Base-by-base conservation (phyloP, 2,888 invertebrate genomes). In the Nebria brevicollis region DNA sequence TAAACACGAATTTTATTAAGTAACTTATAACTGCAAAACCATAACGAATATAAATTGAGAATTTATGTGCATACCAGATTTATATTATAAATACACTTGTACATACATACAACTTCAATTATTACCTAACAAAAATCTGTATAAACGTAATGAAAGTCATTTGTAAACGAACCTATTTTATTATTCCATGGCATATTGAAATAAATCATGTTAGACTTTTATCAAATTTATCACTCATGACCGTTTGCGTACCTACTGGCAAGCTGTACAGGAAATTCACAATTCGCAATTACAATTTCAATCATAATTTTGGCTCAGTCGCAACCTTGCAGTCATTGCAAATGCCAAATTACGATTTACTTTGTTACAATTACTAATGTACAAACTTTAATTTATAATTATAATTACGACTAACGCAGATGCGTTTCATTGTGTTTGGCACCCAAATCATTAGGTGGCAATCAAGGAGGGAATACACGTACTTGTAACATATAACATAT, bases 1-100 rank as follows among this genome's bases (percentile, higher is more conserved):
- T 81, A 76, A 81, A 81, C 77, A 81, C 73, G 72, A 81, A 81
- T 81, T 81, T 76, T 77, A 81, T 81, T 81, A 81, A 81, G 81
- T 77, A 81, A 81, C 81, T 34, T 76, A 75, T 75, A 81, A 81
- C 81, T 76, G 72, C 68, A 72, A 42, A 75, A 66, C 76, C 81
- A 76, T 76, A 76, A 81, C 81, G 75, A 81, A 76, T 81, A 76
- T 81, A 79, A 79, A 79, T 79, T 79, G 75, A 64, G 75, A 54
- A 80, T 80, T 80, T 80, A 80, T 54, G n/a, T 11, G 25, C 34
- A 65, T 66, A 26, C 41, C 26, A 66, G 26, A 76, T 66, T 20
- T 74, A 74, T 34, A 72, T 26, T 72, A 7, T 68, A 20, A 25
- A 20, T 68, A 15, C 66, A 15, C 66, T 66, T 25, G 26, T 68